These are phyloP conservation scores for Clarias pachynema DNA, from an alignment of 2,797 vertebrate genomes.

Conservation along the genomic window DNA sequence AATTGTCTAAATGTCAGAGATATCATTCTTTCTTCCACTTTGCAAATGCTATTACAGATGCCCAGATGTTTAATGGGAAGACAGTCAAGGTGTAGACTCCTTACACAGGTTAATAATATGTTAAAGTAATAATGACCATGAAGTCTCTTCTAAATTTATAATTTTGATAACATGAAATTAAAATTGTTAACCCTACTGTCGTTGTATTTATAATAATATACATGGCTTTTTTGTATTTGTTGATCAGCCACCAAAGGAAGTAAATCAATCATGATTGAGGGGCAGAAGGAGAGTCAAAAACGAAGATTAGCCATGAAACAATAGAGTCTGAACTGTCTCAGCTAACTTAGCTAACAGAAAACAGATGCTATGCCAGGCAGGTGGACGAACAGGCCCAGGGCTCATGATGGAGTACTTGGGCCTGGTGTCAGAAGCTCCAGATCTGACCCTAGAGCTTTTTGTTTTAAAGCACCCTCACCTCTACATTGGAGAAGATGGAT, in stretches of 20 bases:
- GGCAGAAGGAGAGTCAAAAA: slow-evolving; percentile 49
- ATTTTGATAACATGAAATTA: neutral
- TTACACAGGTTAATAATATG: neutral
- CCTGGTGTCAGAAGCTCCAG: slow-evolving; percentile 32
- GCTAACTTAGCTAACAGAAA: slow-evolving; percentile 57
- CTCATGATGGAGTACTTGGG: slow-evolving; percentile 62
- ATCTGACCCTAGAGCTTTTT: slow-evolving; percentile 63
- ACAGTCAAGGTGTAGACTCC: neutral
- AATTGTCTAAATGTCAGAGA: neutral
- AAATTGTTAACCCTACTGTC: neutral
- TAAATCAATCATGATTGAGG: neutral
- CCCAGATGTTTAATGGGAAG: neutral
- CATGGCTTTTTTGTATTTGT: slow-evolving; percentile 6
- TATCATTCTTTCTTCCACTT: neutral
- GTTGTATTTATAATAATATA: neutral
- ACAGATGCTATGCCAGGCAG: slow-evolving; percentile 68
- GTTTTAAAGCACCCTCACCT: slow-evolving; percentile 58
- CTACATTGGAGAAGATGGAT: slow-evolving; percentile 52
- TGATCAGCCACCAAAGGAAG: neutral
- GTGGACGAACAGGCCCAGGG: slow-evolving; percentile 65
- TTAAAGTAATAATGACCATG: neutral
- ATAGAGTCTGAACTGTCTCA: slow-evolving; percentile 69
- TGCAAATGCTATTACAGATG: neutral
- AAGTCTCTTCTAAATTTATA: neutral
- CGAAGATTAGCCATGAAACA: slow-evolving; percentile 53